Evolutionary conservation across 2,888 invertebrate genomes (phyloP).

Genomic region (Masnerella sp.): DNA sequence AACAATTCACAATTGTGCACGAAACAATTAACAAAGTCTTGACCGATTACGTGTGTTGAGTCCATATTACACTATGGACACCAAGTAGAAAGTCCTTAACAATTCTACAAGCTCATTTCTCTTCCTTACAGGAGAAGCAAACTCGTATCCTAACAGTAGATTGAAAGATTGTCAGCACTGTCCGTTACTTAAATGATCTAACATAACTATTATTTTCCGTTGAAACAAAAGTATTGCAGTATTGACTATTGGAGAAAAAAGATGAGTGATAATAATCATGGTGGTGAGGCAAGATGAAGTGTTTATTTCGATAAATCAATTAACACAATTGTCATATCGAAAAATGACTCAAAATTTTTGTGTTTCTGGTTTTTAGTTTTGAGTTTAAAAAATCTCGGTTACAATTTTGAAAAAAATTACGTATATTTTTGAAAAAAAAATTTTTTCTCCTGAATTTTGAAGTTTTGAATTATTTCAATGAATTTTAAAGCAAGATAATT

Average conservation of each 20-base stretch:
- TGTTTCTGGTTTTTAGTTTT: no score
- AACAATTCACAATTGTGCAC: conserved; percentile 1
- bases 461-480: neutral
- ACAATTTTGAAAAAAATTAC: no score
- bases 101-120: conserved; percentile 30
- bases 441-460: no score
- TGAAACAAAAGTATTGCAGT: neutral
- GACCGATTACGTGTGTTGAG: conserved; percentile 71
- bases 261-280: no score
- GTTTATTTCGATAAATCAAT: no score
- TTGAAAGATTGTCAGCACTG: conserved; percentile 12
- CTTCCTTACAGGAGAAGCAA: conserved; percentile 33
- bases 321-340: no score
- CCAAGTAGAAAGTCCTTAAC: conserved; percentile 67
- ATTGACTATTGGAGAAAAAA: neutral
- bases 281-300: no score
- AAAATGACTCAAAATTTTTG: no score
- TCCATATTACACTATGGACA: conserved; percentile 65
- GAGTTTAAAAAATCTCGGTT: no score
- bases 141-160: conserved; percentile 36
- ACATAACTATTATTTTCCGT: conserved; percentile 24
- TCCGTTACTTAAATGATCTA: conserved; percentile 47
- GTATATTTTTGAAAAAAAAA: no score
- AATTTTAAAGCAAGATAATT: neutral
- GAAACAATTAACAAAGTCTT: conserved; percentile 66